phyloP scores from a whole-genome alignment of 2,797 vertebrate genomes.

The Catharus ustulatus region DNA sequence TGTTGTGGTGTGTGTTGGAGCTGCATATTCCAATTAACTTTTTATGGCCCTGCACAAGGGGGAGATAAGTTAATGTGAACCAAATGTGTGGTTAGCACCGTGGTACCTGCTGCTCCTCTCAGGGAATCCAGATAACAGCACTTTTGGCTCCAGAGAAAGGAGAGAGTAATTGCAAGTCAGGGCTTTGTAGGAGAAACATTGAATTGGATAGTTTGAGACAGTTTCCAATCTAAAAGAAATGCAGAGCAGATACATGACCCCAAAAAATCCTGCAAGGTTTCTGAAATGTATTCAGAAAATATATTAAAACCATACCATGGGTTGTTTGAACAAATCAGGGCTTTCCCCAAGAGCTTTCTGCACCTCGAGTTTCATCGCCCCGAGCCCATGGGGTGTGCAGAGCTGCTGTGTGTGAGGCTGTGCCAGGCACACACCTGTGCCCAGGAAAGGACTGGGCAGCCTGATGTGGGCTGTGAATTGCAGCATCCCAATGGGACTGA shows the following conservation, averaged over 20 bases:
- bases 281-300: constrained; percentile 31
- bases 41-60: constrained; percentile 34
- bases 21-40: constrained; percentile 57
- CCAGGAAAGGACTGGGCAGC: not conserved
- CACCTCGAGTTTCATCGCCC: not conserved
- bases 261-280: not conserved
- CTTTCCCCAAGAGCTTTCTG: constrained; percentile 3
- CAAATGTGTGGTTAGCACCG: constrained; percentile 21
- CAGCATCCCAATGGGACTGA: not conserved
- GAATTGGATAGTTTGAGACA: not conserved
- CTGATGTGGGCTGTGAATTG: not conserved
- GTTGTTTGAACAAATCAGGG: constrained; percentile 30
- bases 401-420: not conserved
- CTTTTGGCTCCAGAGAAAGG: not conserved
- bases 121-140: constrained; percentile 14
- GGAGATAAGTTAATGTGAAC: constrained; percentile 46
- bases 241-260: not conserved
- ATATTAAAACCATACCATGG: constrained; percentile 49
- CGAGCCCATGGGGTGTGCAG: not conserved
- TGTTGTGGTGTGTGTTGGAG: constrained; percentile 12
- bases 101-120: constrained; percentile 28
- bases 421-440: not conserved
- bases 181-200: not conserved
- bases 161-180: constrained; percentile 5
- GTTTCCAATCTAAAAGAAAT: constrained; percentile 1